Conservation (phyloP, 2,888 invertebrate species). For the Strigamia crassipes region DNA sequence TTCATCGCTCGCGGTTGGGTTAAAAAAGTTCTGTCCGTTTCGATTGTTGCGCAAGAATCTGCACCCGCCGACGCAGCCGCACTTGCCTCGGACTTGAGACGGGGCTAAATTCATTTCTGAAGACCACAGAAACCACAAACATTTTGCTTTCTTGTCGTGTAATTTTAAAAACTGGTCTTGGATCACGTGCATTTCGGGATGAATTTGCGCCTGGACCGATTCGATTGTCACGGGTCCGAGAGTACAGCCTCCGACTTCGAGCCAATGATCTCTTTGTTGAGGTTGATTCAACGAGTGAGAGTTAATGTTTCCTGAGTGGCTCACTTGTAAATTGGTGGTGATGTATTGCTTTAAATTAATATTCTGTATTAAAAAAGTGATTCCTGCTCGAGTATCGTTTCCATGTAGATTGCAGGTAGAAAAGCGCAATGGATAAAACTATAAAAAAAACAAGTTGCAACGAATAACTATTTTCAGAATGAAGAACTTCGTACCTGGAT, state of each 20-base stretch:
- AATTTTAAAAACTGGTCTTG: slow-evolving; percentile 61
- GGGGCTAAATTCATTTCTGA: slow-evolving; percentile 63
- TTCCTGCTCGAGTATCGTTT: slow-evolving; percentile 83
- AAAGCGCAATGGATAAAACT: slow-evolving; percentile 82
- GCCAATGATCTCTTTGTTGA: slow-evolving; percentile 66
- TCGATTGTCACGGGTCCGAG: slow-evolving; percentile 88
- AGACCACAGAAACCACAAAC: slow-evolving; percentile 95
- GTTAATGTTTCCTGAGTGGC: slow-evolving; percentile 41
- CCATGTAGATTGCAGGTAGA: slow-evolving; percentile 96
- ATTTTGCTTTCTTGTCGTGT: slow-evolving; percentile 78
- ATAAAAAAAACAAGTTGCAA: slow-evolving; percentile 49
- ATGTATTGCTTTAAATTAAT: slow-evolving; percentile 72
- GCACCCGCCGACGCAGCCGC: slow-evolving; percentile 95
- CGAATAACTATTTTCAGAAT: not conserved
- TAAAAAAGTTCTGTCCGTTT: slow-evolving; percentile 86
- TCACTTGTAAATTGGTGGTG: slow-evolving; percentile 59
- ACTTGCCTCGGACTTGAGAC: slow-evolving; percentile 64
- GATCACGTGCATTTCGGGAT: slow-evolving; percentile 53
- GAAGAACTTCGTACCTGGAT: slow-evolving; percentile 74
- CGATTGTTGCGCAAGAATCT: slow-evolving; percentile 90
- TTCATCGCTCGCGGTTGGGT: slow-evolving; percentile 78
- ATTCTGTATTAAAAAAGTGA: slow-evolving; percentile 82
- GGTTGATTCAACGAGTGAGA: slow-evolving; percentile 52
- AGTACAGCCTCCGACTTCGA: slow-evolving; percentile 88
- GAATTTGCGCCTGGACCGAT: slow-evolving; percentile 72